A percentile compares a stretch with the other conserved stretches of the same genome.
Conservation (phyloP, 2,888 invertebrate genomes). For the Troides oblongomaculatus region DNA sequence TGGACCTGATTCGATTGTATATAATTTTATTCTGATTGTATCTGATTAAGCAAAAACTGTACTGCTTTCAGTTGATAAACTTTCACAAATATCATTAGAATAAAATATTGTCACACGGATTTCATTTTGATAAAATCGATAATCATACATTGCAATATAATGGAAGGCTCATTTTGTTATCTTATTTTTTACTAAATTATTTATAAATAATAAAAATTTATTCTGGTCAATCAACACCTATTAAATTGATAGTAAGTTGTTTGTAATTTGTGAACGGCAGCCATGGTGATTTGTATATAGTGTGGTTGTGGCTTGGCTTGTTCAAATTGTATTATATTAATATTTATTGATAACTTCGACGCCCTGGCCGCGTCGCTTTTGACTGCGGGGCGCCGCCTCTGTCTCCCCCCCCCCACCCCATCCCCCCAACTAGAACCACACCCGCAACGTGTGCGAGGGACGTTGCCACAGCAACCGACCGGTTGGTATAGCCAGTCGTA, state of each 20-base stretch:
- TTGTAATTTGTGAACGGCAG: slow-evolving; percentile 45
- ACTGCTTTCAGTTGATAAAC: slow-evolving; percentile 29
- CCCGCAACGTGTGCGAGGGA: background rate
- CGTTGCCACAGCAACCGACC: background rate
- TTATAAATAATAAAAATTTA: slow-evolving; percentile 54
- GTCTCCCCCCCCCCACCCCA: background rate
- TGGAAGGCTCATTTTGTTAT: slow-evolving; percentile 43
- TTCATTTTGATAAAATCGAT: slow-evolving; percentile 29
- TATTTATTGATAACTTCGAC: slow-evolving; percentile 53
- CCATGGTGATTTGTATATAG: slow-evolving; percentile 58
- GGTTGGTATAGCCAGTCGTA: slow-evolving; percentile 54
- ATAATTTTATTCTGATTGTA: background rate
- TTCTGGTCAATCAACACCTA: slow-evolving; percentile 72
- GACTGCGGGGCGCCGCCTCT: background rate
- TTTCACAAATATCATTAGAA: slow-evolving; percentile 16
- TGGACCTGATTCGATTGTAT: background rate
- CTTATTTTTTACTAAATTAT: slow-evolving; percentile 57
- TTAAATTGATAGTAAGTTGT: slow-evolving; percentile 54
- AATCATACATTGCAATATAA: slow-evolving; percentile 19
- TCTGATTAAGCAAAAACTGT: background rate
- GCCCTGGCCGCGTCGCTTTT: background rate
- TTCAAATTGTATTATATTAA: slow-evolving; percentile 49
- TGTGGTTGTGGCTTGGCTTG: slow-evolving; percentile 48
- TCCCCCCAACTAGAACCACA: background rate
- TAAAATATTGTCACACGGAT: slow-evolving; percentile 21